Percentiles rank a stretch among this genome's conserved stretches.
Conservation (phyloP, 1,140 invertebrate species). For the Neodiprion virginianus region DNA sequence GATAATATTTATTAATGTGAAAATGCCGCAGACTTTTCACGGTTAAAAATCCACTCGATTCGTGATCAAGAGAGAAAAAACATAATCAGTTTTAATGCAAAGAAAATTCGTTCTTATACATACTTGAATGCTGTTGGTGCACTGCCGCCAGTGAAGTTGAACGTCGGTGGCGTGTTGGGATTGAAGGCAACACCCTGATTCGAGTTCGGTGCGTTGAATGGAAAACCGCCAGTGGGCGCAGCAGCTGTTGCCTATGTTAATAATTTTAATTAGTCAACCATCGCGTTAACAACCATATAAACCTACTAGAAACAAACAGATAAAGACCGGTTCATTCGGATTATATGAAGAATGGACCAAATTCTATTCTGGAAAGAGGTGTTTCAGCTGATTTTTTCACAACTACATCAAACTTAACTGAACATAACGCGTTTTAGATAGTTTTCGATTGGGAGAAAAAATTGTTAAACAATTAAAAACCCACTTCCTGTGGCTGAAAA, state of each 20-base stretch:
- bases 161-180: constrained; percentile 52
- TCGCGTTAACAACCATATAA: too few species aligned
- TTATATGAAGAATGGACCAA: too few species aligned
- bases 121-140: constrained; percentile 53
- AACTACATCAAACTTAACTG: too few species aligned
- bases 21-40: background rate
- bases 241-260: constrained; percentile 29
- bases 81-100: background rate
- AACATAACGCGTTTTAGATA: too few species aligned
- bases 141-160: constrained; percentile 57
- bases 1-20: background rate
- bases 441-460: too few species aligned
- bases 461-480: too few species aligned
- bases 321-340: too few species aligned
- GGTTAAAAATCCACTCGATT: constrained; percentile 6
- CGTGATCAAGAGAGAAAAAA: background rate
- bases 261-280: background rate
- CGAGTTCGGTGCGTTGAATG: constrained; percentile 47
- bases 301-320: too few species aligned
- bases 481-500: too few species aligned
- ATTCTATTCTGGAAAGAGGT: too few species aligned
- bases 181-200: constrained; percentile 45
- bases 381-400: too few species aligned
- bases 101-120: constrained; percentile 29
- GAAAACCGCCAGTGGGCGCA: constrained; percentile 44